Evolutionary conservation across 2,888 invertebrate species (phyloP), one percentile per base, ranked within the genome.

Genomic region (Neoaliturus tenellus): DNA sequence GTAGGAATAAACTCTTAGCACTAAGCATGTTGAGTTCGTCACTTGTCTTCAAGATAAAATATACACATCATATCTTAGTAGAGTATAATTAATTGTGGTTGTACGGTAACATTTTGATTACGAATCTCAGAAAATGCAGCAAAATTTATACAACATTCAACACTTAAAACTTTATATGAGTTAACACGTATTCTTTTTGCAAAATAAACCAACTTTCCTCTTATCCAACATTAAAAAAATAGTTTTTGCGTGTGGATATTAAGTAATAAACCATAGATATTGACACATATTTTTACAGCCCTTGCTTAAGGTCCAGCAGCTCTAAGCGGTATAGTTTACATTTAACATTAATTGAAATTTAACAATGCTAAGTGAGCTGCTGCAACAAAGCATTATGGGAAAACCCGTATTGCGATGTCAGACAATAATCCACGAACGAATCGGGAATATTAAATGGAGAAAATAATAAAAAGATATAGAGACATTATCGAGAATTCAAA

Each of bases 361-460:
- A 35, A 69, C 69, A 39, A 35, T 39, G 69, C 12, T 12, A 25
- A n/a, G 58, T 58, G 62, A 31, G 31, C 62, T 55, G 55, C 55
- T 62, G 62, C 20, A 1, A 31, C 12, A 28, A 62, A 62, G 62
- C 62, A 62, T 62, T 62, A 14, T 62, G 62, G 62, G 62, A 69
- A 23, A 35, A 69, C 69, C 69, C 69, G 69, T 69, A 69, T 69
- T 28, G 62, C 62, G 62, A 62, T 62, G 62, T 28, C 17, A 28
- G 28, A 28, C 25, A 28, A 31, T 62, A 2, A 62, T 62, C 62
- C 62, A 62, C 62, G 62, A 62, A 62, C 17, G 3, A 14, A 62
- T 62, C 62, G 62, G 62, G 62, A 62, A 62, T 62, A 12, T 31
- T 8, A 62, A 62, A 62, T 62, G 62, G 28, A 5, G 31, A 62